These are phyloP conservation scores for Apotomis turbidana DNA, from an alignment of 2,888 invertebrate species.

Conservation along the genomic window DNA sequence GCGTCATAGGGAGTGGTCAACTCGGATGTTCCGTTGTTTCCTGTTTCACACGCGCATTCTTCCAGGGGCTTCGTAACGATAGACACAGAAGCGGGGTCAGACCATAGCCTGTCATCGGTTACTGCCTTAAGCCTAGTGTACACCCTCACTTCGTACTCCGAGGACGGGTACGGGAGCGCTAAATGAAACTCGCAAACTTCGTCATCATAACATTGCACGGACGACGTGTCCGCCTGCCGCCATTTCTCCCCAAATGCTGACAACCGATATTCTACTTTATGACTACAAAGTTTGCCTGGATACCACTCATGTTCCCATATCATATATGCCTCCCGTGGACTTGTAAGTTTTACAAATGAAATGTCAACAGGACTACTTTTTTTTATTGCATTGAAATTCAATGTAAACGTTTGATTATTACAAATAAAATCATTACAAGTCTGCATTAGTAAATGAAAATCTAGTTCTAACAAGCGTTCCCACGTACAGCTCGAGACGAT, in stretches of 20 bases:
- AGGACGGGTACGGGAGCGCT: neutral
- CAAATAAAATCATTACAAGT: neutral
- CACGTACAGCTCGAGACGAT: too few species aligned
- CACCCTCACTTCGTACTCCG: slow-evolving; percentile 1
- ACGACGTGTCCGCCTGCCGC: slow-evolving; percentile 4
- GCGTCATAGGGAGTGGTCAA: neutral
- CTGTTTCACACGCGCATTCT: slow-evolving; percentile 1
- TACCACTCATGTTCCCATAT: too few species aligned
- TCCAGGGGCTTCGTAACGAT: neutral
- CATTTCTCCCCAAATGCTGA: neutral
- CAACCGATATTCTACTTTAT: slow-evolving; percentile 1
- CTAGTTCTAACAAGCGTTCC: neutral
- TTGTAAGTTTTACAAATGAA: too few species aligned
- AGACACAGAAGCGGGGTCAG: neutral
- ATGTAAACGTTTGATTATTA: neutral
- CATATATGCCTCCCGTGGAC: neutral
- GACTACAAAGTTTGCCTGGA: too few species aligned
- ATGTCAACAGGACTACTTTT: neutral
- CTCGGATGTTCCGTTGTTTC: neutral
- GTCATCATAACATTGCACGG: neutral
- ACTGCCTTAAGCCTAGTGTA: neutral
- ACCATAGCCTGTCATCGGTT: neutral
- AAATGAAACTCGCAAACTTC: neutral
- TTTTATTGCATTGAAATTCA: neutral
- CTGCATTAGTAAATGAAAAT: neutral